These are phyloP conservation scores for Hemiscyllium ocellatum DNA, from an alignment of 2,113 vertebrate species.

Conservation along the genomic window DNA sequence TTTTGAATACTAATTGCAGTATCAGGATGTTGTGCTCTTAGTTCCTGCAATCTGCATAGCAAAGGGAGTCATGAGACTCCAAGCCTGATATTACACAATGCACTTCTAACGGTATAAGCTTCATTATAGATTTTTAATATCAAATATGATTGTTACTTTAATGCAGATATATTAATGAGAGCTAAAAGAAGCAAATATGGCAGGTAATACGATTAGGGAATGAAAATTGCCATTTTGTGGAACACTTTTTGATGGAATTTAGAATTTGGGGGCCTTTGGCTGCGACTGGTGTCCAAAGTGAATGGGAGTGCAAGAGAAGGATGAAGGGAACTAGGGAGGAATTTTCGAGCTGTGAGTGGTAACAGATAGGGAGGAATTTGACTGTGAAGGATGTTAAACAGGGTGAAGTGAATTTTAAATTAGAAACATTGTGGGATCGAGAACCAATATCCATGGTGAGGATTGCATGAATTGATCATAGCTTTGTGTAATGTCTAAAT, in stretches of 20 bases:
- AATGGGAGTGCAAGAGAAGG: not conserved
- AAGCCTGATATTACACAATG: not conserved
- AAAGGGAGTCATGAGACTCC: not conserved
- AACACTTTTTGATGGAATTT: not conserved
- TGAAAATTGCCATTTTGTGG: no score
- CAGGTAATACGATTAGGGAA: not conserved
- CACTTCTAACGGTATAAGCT: no score
- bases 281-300: not conserved
- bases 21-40: not conserved
- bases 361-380: not conserved
- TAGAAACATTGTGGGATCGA: not conserved
- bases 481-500: not conserved
- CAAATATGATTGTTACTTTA: no score
- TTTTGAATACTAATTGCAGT: not conserved
- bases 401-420: not conserved
- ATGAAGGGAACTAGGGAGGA: not conserved
- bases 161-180: no score
- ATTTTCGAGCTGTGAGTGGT: not conserved
- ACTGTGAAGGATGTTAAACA: not conserved
- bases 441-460: not conserved
- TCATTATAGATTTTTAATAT: no score
- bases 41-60: not conserved
- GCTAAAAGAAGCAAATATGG: not conserved
- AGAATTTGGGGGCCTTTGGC: not conserved
- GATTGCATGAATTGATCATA: not conserved